Evolutionary conservation across 2,797 vertebrate species (phyloP).

Genomic region (Catostomus latipinnis): DNA sequence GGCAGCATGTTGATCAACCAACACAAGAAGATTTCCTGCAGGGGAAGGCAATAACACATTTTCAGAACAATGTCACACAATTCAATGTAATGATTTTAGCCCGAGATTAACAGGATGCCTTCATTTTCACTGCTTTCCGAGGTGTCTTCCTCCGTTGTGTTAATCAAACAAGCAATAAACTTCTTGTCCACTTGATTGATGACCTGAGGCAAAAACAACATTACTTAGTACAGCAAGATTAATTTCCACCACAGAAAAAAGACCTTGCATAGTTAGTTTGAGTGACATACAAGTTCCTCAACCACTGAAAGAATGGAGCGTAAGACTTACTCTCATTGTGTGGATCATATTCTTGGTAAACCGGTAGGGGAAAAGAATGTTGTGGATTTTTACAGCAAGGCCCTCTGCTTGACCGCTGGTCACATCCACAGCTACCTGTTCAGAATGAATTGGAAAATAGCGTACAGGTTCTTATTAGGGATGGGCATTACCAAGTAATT

Average conservation of each 20-base stretch:
- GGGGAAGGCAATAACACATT: background rate
- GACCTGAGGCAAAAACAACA: conserved; percentile 78
- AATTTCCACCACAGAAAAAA: background rate
- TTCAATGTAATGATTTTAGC: background rate
- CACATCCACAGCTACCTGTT: conserved; percentile 89
- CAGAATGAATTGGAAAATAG: background rate
- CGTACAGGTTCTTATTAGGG: background rate
- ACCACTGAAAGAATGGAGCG: background rate
- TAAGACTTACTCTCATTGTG: conserved; percentile 86
- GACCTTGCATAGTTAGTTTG: background rate
- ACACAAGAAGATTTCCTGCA: conserved; percentile 88
- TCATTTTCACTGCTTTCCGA: conserved; percentile 50
- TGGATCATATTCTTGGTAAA: conserved; percentile 97
- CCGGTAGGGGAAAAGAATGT: conserved; percentile 92
- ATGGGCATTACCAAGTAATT: no score
- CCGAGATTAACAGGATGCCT: conserved; percentile 15
- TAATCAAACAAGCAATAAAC: conserved; percentile 84
- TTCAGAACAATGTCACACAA: background rate
- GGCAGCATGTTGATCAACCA: conserved; percentile 97
- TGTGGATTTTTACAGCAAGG: conserved; percentile 93
- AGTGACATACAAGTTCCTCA: background rate
- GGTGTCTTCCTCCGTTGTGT: conserved; percentile 75
- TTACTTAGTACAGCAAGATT: background rate
- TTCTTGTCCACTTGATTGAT: conserved; percentile 98
- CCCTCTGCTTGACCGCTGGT: conserved; percentile 84